These are phyloP conservation scores for Phyllotreta striolata DNA, from an alignment of 2,888 invertebrate species.

Conservation along the genomic window DNA sequence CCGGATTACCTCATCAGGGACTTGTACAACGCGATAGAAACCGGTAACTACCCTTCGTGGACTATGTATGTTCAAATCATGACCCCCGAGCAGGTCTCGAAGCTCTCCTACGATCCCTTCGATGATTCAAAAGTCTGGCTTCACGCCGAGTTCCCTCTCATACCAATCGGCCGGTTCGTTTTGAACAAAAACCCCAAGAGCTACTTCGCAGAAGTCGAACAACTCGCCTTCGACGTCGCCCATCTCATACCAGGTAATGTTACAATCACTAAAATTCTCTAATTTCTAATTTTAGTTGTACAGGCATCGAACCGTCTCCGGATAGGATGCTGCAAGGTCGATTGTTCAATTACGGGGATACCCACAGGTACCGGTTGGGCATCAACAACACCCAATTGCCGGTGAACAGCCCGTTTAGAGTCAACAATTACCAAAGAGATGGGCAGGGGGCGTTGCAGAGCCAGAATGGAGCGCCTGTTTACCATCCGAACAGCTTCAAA, in stretches of 20 bases:
- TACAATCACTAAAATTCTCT: conserved; percentile 11
- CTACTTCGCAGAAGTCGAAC: conserved; percentile 94
- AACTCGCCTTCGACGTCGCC: conserved; percentile 88
- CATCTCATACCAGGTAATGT: conserved; percentile 77
- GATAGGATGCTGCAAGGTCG: conserved; percentile 94
- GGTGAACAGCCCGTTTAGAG: conserved; percentile 89
- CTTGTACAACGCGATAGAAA: conserved; percentile 87
- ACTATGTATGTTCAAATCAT: conserved; percentile 84
- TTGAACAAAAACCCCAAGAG: conserved; percentile 89
- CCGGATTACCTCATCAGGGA: conserved; percentile 91
- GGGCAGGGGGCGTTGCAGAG: conserved; percentile 73
- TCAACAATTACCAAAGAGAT: conserved; percentile 86
- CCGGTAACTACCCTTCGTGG: conserved; percentile 79
- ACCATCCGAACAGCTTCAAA: conserved; percentile 94
- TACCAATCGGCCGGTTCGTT: conserved; percentile 86
- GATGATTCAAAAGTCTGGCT: conserved; percentile 95
- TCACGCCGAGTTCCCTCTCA: conserved; percentile 85
- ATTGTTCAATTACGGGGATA: conserved; percentile 88
- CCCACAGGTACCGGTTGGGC: conserved; percentile 90
- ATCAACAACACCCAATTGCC: conserved; percentile 91
- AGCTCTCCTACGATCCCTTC: conserved; percentile 85
- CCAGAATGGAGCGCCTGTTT: conserved; percentile 93
- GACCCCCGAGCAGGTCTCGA: conserved; percentile 87
- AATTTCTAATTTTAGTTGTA: conserved; percentile 14
- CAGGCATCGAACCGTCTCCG: conserved; percentile 89